Conservation (phyloP, 2,113 vertebrate species). For the Cephalophus harveyi region DNA sequence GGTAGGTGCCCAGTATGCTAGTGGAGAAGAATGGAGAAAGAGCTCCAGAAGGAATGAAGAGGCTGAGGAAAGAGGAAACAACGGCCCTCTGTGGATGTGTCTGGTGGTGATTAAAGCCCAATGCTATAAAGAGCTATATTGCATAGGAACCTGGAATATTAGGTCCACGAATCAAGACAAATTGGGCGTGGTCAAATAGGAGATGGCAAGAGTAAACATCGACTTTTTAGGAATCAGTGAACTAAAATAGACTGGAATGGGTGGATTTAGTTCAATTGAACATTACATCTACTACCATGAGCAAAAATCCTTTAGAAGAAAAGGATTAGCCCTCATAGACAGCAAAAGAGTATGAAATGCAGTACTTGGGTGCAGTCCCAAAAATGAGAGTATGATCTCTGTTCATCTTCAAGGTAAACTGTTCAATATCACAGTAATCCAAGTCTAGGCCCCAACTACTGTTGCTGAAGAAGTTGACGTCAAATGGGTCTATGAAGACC, state of each 20-base stretch:
- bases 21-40: neutral
- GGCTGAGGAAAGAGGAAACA: neutral
- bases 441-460: neutral
- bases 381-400: neutral
- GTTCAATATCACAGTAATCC: neutral
- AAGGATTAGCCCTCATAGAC: neutral
- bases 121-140: neutral
- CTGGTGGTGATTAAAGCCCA: neutral
- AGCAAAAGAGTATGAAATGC: neutral
- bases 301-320: neutral
- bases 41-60: neutral
- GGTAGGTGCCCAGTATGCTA: neutral
- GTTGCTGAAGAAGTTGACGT: neutral
- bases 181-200: neutral
- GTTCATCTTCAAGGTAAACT: neutral
- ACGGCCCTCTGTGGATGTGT: accelerated
- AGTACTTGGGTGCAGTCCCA: neutral
- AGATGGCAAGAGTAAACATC: neutral
- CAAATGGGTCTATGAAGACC: neutral
- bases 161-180: neutral
- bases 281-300: neutral
- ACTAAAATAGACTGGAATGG: neutral
- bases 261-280: neutral
- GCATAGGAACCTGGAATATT: neutral
- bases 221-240: neutral